Evolutionary conservation across 2,888 invertebrate species (phyloP), one percentile per base, ranked within the genome.

Genomic region (Flabesymbios commensalis): DNA sequence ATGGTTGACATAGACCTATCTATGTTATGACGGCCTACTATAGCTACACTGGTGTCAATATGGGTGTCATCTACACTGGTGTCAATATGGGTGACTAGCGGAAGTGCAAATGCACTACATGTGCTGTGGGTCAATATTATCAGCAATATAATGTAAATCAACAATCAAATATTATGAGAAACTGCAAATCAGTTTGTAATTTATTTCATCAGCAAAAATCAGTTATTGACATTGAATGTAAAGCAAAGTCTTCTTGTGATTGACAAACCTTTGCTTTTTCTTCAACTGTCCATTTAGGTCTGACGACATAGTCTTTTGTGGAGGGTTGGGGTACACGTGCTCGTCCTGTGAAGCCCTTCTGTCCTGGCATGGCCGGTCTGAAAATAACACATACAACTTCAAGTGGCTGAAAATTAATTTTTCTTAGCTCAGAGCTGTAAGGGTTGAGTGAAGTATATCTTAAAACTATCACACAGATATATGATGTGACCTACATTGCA

Each of bases 241-340:
- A 45, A 22, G 19, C 22, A 10, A 10, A 45, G 14, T 45, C 10
- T 10, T 17, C 10, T 10, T 17, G 14, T 45, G 10, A 14, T 45
- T 17, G 10, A 22, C 10, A 45, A 19, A 17, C 19, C 51, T 59
- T 53, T 22, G 59, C 43, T 33, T 43, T 68, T 41, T 90, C 88
- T 77, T 95, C 95, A 64, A 90, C 88, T 67, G 90, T 90, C 88
- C 93, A 94, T 83, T 91, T 92, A 17, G 99, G 98, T 53, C 99
- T 86, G 72, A 92, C 89, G 55, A 98, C 91, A 83, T 99, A 99
- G 84, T 98, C 98, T 85, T 94, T 97, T 81, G 90, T 94, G 53
- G 95, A 94, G 28, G 96, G 96, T 79, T 88, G 84, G 26, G 99
- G 99, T 60, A 99, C 98, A 62, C 98, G 87, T 17, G 98, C 98